Conservation (phyloP, 2,113 vertebrate genomes). For the Brachypteracias leptosomus region DNA sequence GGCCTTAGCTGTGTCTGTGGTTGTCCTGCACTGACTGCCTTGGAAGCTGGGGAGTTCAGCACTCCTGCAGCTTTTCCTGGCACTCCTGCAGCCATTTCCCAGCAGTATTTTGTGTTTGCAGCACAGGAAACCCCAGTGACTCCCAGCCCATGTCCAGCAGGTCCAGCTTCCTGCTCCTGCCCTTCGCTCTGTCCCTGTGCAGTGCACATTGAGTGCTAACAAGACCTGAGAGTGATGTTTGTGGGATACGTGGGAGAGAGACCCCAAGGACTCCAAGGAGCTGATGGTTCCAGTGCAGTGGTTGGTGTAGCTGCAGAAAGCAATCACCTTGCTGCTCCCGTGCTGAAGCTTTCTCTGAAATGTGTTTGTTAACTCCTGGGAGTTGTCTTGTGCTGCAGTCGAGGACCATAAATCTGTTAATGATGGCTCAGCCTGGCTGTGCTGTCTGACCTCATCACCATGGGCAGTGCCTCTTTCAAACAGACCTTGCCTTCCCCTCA, state of each 20-base stretch:
- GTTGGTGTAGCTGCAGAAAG: background rate
- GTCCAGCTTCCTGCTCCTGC: background rate
- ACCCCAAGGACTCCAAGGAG: background rate
- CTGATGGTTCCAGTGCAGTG: accelerated
- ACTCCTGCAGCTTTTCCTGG: background rate
- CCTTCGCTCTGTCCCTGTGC: background rate
- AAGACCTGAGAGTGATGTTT: background rate
- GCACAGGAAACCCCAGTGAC: background rate
- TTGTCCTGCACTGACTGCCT: accelerated
- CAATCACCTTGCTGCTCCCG: accelerated
- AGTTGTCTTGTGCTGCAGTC: background rate
- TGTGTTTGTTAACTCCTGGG: background rate
- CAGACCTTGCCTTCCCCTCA: background rate
- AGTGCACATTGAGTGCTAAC: accelerated
- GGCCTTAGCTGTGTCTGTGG: background rate
- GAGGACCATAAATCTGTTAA: background rate
- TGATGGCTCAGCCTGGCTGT: background rate
- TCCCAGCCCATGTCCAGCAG: background rate
- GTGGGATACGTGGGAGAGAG: background rate
- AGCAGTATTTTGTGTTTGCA: accelerated
- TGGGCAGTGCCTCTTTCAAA: background rate
- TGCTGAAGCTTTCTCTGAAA: background rate
- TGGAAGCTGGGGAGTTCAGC: background rate
- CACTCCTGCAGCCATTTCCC: background rate
- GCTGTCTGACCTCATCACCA: background rate